phyloP scores from a whole-genome alignment of 2,797 vertebrate species.

The Thaleichthys pacificus region DNA sequence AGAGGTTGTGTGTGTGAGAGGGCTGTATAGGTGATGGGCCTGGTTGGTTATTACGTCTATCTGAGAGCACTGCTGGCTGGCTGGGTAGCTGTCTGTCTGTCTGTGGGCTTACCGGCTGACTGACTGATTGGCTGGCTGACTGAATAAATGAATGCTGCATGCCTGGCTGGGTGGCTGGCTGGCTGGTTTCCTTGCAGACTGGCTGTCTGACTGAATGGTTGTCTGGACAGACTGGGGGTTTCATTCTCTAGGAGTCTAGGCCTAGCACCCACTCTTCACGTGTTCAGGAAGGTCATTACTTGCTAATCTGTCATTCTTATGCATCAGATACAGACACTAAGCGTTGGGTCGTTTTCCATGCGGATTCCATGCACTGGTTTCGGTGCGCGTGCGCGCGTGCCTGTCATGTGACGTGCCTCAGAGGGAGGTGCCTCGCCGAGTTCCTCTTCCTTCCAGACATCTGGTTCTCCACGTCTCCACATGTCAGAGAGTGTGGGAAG shows the following conservation, averaged over 20 bases:
- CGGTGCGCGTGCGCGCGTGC: background rate
- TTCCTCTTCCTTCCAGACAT: conserved; percentile 58
- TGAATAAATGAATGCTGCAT: too few species aligned
- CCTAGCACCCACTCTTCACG: conserved; percentile 16
- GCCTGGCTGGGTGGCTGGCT: too few species aligned
- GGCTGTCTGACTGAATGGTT: too few species aligned
- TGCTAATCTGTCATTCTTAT: conserved; percentile 38
- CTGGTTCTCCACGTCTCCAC: conserved; percentile 62
- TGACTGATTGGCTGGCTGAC: too few species aligned
- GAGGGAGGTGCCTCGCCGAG: conserved; percentile 55
- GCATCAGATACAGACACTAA: conserved; percentile 45
- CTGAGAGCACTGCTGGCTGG: too few species aligned
- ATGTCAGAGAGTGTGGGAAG: conserved; percentile 68
- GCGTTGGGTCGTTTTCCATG: conserved; percentile 29
- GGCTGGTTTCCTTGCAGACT: too few species aligned
- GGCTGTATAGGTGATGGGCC: background rate
- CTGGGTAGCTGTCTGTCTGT: too few species aligned
- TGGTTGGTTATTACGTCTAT: too few species aligned
- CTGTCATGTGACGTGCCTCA: conserved; percentile 15
- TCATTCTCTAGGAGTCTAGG: conserved; percentile 6
- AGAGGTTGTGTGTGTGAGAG: background rate
- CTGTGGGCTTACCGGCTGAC: too few species aligned
- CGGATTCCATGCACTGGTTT: conserved; percentile 16
- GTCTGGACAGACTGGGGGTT: background rate
- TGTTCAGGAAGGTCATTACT: conserved; percentile 42